Percentiles rank a stretch among this genome's conserved stretches.
phyloP scores from a whole-genome alignment of 64 coral and sea anemone species.

The Montipora sp. region DNA sequence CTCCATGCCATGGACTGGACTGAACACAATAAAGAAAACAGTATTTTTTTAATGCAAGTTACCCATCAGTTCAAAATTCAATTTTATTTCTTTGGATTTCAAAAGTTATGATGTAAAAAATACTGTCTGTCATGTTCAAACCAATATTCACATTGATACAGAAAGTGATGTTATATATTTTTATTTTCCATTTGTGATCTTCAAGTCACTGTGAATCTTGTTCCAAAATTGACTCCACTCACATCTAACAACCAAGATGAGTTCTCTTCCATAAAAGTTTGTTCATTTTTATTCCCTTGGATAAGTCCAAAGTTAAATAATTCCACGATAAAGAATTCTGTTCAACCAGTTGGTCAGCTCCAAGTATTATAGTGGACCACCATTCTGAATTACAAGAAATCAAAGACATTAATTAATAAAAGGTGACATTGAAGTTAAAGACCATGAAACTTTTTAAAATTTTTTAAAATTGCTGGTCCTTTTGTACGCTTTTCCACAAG shows the following conservation, averaged over 20 bases:
- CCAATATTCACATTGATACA: too few relatives aligned
- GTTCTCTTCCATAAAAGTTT: neutral
- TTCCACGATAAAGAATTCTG: neutral
- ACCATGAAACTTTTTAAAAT: neutral
- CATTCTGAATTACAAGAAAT: constrained; percentile 63
- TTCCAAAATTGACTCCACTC: constrained; percentile 13
- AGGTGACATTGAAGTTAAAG: neutral
- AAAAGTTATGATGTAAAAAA: too few relatives aligned
- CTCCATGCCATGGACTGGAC: too few relatives aligned
- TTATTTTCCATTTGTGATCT: neutral
- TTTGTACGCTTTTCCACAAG: too few relatives aligned
- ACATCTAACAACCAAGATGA: neutral
- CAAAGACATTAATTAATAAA: neutral
- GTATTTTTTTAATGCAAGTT: too few relatives aligned
- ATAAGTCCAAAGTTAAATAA: constrained; percentile 12
- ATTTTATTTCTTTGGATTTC: too few relatives aligned
- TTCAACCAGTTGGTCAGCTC: neutral
- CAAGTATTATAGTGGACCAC: constrained; percentile 64
- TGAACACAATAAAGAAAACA: too few relatives aligned
- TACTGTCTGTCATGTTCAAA: too few relatives aligned
- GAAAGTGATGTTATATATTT: too few relatives aligned
- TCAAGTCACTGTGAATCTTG: neutral
- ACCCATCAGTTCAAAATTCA: too few relatives aligned
- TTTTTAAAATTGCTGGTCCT: too few relatives aligned
- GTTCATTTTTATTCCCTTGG: neutral